Conservation (phyloP, 2,888 invertebrate genomes). For the Hydropsyche betteni region DNA sequence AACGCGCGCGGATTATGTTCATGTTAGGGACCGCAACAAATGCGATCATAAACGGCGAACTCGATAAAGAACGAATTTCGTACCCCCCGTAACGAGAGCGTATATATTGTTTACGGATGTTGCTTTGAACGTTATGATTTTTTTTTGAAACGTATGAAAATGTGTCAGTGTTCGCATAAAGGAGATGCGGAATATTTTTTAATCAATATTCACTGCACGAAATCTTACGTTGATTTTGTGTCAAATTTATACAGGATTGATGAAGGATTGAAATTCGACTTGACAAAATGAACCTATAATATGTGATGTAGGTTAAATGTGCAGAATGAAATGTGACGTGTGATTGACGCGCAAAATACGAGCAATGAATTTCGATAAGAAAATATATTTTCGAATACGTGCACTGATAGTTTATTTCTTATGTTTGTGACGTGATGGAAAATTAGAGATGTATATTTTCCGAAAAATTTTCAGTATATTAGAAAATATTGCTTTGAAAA, state of each 20-base stretch:
- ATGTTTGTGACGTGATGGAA: no score
- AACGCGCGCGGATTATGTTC: constrained; percentile 14
- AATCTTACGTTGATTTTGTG: no score
- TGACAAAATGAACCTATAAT: constrained; percentile 18
- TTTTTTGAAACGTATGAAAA: no score
- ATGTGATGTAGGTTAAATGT: constrained; percentile 24
- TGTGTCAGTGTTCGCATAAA: no score
- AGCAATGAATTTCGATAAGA: constrained; percentile 10
- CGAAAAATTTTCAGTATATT: not conserved
- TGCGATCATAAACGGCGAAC: not conserved
- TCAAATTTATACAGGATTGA: not conserved
- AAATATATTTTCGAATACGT: not conserved
- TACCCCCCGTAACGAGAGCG: no score
- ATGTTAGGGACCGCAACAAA: not conserved
- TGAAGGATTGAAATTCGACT: constrained; percentile 2
- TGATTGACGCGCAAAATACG: constrained; percentile 21
- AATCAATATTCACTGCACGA: no score
- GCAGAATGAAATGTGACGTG: constrained; percentile 13
- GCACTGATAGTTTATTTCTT: not conserved
- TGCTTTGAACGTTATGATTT: no score
- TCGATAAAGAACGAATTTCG: constrained; percentile 15
- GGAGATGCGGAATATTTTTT: no score
- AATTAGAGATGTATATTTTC: not conserved
- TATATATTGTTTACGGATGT: no score
- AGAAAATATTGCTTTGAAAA: not conserved